Evolutionary conservation across 2,888 invertebrate genomes (phyloP).

Genomic region (Blomia tropicalis): DNA sequence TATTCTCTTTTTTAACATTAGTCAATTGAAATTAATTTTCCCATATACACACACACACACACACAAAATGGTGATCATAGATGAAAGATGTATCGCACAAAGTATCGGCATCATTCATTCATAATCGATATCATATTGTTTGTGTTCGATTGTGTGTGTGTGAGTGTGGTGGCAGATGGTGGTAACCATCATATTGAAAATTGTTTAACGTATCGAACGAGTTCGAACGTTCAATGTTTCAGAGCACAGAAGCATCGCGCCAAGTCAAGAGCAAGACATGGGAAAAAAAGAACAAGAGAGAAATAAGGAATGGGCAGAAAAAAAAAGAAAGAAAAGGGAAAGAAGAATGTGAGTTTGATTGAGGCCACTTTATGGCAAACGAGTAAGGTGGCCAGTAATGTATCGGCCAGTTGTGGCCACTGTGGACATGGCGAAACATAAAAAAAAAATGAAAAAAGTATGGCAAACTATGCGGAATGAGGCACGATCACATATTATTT

Average conservation of each 20-base stretch:
- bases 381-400: neutral
- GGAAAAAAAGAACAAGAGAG: neutral
- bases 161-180: neutral
- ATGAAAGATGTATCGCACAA: no score
- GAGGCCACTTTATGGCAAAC: neutral
- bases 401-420: no score
- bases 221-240: no score
- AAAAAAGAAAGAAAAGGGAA: neutral
- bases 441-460: neutral
- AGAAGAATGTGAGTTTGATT: neutral
- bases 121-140: no score
- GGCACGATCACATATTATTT: neutral
- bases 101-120: no score
- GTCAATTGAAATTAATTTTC: no score
- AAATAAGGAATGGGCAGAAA: neutral
- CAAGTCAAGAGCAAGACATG: neutral
- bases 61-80: no score
- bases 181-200: neutral
- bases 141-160: no score
- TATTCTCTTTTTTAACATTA: no score
- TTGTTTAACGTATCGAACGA: neutral
- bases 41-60: neutral
- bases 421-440: neutral
- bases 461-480: no score
- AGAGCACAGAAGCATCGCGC: neutral